Percentiles rank a stretch among this genome's conserved stretches.
phyloP scores from a whole-genome alignment of 2,888 invertebrate genomes.

The Acronicta psi region DNA sequence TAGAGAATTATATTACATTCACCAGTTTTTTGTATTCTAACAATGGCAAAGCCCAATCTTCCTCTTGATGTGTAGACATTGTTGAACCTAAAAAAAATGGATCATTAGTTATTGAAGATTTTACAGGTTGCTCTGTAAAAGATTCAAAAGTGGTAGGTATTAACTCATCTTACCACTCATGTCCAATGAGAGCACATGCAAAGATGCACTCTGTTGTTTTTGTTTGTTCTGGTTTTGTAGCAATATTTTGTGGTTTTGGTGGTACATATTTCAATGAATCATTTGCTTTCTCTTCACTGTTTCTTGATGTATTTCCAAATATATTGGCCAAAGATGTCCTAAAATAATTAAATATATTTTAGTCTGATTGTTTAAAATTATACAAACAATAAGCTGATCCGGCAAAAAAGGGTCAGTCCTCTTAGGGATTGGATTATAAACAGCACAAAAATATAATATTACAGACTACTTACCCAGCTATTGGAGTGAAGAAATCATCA shows the following conservation, averaged over 20 bases:
- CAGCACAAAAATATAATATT: not conserved
- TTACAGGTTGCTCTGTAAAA: no score
- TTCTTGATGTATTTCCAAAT: conserved; percentile 66
- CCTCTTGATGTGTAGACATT: conserved; percentile 74
- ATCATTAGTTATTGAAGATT: no score
- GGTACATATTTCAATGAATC: conserved; percentile 79
- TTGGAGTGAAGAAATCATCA: conserved; percentile 83
- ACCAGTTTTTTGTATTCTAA: conserved; percentile 70
- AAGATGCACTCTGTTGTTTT: conserved; percentile 74
- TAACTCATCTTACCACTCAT: conserved; percentile 82
- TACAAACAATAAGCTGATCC: no score
- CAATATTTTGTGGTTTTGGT: conserved; percentile 64
- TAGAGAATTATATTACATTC: conserved; percentile 75
- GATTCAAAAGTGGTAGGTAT: no score
- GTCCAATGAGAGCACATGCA: conserved; percentile 76
- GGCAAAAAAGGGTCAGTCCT: no score
- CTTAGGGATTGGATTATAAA: no score
- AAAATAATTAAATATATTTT: conserved; percentile 51
- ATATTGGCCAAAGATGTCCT: conserved; percentile 81
- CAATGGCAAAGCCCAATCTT: conserved; percentile 80
- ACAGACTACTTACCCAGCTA: conserved; percentile 70
- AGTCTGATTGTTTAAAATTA: not conserved
- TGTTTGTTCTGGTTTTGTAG: conserved; percentile 60
- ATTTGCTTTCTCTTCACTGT: conserved; percentile 63
- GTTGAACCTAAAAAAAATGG: conserved; percentile 65